Conservation (phyloP, 1,140 invertebrate species). For the Megalonaias nervosa region DNA sequence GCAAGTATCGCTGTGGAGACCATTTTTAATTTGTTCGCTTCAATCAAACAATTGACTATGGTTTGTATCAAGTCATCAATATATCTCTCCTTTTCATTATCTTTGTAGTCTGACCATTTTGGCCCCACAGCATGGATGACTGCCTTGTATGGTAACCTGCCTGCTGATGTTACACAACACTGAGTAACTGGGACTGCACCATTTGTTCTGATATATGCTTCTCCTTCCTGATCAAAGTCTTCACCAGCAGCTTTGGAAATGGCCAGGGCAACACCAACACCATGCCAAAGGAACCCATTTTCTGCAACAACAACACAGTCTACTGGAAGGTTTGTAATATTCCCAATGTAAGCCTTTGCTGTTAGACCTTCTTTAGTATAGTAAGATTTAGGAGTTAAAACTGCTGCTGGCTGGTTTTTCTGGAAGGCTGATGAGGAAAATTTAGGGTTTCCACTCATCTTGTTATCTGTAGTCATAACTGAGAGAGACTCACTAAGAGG, state of each 20-base stretch:
- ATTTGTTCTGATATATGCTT: neutral
- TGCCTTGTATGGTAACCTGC: conserved; percentile 31
- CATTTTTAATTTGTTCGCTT: conserved; percentile 2
- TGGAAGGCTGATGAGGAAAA: too few species aligned
- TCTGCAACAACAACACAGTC: conserved; percentile 9
- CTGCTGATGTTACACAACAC: conserved; percentile 8
- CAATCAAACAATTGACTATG: conserved; percentile 21
- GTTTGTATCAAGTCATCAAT: conserved; percentile 26
- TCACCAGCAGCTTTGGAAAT: conserved; percentile 12
- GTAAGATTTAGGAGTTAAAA: too few species aligned
- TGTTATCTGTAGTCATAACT: too few species aligned
- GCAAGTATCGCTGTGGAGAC: conserved; percentile 27
- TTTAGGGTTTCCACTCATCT: too few species aligned
- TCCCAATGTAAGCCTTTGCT: too few species aligned
- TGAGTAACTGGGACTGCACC: neutral
- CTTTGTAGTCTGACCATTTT: conserved; percentile 21
- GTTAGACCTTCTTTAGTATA: too few species aligned
- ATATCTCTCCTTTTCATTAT: conserved; percentile 8
- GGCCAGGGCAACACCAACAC: neutral
- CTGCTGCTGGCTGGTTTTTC: too few species aligned
- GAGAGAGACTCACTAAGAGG: too few species aligned
- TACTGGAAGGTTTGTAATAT: neutral
- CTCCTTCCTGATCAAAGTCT: neutral
- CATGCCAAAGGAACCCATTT: neutral
- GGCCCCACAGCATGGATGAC: conserved; percentile 47